These are phyloP conservation scores for Myioborus melanocephalus DNA, from an alignment of 2,797 vertebrate genomes.

Conservation along the genomic window DNA sequence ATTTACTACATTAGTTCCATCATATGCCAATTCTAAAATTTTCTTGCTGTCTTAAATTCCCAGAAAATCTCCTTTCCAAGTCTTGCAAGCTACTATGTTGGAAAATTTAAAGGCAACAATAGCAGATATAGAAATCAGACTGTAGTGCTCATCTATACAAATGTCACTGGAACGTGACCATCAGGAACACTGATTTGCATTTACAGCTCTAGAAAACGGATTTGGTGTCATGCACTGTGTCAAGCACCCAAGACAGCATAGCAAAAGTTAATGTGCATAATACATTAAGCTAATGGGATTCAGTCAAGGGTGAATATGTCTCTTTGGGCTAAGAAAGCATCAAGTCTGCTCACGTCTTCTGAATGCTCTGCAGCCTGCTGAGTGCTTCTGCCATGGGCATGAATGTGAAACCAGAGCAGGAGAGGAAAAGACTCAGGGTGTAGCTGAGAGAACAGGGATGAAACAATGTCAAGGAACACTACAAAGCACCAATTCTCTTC, in stretches of 20 bases:
- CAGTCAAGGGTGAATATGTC: neutral
- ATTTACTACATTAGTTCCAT: neutral
- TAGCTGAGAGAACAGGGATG: neutral
- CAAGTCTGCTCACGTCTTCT: neutral
- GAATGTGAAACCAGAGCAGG: neutral
- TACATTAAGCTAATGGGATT: constrained; percentile 29
- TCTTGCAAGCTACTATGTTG: neutral
- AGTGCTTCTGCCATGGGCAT: neutral
- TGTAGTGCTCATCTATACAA: neutral
- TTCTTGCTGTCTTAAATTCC: neutral
- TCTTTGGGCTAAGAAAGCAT: constrained; percentile 12
- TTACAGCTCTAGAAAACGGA: neutral
- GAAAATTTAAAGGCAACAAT: neutral
- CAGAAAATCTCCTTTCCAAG: neutral
- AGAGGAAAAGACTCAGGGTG: neutral
- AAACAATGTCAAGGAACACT: neutral
- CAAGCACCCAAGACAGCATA: neutral
- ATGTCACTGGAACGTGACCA: neutral
- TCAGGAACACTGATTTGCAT: neutral
- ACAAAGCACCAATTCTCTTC: neutral
- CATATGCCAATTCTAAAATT: neutral
- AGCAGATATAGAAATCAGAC: neutral
- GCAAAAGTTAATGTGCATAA: constrained; percentile 1
- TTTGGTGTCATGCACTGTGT: neutral
- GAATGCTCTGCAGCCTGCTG: neutral